Evolutionary conservation across 1,140 invertebrate genomes (phyloP).

Genomic region (Euborellia annulipes): DNA sequence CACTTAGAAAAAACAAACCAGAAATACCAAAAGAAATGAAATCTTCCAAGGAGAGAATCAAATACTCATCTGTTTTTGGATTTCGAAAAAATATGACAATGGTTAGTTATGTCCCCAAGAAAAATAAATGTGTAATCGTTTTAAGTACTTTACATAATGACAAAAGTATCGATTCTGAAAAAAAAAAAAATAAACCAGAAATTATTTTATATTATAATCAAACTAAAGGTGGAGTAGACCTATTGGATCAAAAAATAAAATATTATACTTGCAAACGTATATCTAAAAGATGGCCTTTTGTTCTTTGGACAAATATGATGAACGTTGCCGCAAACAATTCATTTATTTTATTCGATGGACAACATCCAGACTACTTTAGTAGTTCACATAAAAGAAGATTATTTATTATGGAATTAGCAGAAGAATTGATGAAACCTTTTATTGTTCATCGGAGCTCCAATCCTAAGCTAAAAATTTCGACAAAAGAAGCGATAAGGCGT

Average conservation of each 20-base stretch:
- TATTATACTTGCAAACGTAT: conserved; percentile 4
- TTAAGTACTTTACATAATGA: conserved; percentile 11
- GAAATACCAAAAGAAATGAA: conserved; percentile 17
- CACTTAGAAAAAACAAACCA: conserved; percentile 18
- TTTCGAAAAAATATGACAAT: conserved; percentile 13
- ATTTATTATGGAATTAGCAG: conserved; percentile 2
- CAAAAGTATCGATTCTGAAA: neutral
- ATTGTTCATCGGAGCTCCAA: too few relatives aligned
- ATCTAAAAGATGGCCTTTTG: neutral
- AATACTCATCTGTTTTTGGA: conserved; percentile 11
- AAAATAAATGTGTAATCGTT: conserved; percentile 13
- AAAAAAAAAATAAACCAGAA: conserved; percentile 20
- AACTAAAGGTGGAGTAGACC: conserved; percentile 30
- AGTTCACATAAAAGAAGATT: neutral
- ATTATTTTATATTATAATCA: conserved; percentile 25
- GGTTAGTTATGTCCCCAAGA: conserved; percentile 10
- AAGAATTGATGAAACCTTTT: conserved; percentile 2
- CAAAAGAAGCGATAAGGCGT: too few relatives aligned
- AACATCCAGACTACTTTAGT: conserved; percentile 1
- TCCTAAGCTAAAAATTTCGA: too few relatives aligned
- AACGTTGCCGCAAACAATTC: conserved; percentile 2
- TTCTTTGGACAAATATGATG: conserved; percentile 4
- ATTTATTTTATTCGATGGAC: conserved; percentile 1
- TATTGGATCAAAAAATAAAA: conserved; percentile 21
- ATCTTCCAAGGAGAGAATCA: conserved; percentile 6